phyloP scores from a whole-genome alignment of 2,888 invertebrate genomes.

The Orchesella flavescens region DNA sequence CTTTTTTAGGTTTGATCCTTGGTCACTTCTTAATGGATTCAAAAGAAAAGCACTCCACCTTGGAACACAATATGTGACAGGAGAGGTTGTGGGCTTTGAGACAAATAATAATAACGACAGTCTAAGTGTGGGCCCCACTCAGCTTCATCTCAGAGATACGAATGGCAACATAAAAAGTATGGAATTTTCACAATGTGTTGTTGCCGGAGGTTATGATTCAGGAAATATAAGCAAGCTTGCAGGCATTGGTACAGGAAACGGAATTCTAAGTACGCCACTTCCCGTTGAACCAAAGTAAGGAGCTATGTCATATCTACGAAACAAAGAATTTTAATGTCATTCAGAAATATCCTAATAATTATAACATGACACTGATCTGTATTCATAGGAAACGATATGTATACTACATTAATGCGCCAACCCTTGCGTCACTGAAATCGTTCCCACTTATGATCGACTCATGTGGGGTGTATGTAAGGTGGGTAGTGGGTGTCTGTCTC shows the following conservation, averaged over 20 bases:
- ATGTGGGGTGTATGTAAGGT: constrained; percentile 84
- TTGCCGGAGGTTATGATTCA: constrained; percentile 88
- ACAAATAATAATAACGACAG: not conserved
- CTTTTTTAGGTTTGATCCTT: constrained; percentile 84
- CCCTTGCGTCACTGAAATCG: constrained; percentile 83
- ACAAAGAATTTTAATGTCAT: not conserved
- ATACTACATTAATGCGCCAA: constrained; percentile 82
- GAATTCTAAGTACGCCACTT: constrained; percentile 82
- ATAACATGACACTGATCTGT: not conserved
- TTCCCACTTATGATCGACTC: constrained; percentile 90
- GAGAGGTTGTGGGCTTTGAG: constrained; percentile 84
- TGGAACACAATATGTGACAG: constrained; percentile 85
- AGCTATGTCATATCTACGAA: constrained; percentile 5
- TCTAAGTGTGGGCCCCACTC: constrained; percentile 34
- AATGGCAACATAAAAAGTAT: constrained; percentile 80
- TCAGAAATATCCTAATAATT: not conserved
- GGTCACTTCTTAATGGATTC: constrained; percentile 85
- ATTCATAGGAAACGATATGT: constrained; percentile 84
- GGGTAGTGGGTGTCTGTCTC: constrained; percentile 20
- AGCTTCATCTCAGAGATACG: constrained; percentile 75
- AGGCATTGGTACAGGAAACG: constrained; percentile 81
- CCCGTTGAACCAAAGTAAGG: constrained; percentile 89
- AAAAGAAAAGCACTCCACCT: constrained; percentile 83
- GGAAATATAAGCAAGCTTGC: constrained; percentile 84
- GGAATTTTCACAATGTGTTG: constrained; percentile 81